Percentiles rank a stretch among this genome's conserved stretches.
These are phyloP conservation scores for Bovichtus diacanthus DNA, from an alignment of 2,797 vertebrate genomes.

Conservation along the genomic window DNA sequence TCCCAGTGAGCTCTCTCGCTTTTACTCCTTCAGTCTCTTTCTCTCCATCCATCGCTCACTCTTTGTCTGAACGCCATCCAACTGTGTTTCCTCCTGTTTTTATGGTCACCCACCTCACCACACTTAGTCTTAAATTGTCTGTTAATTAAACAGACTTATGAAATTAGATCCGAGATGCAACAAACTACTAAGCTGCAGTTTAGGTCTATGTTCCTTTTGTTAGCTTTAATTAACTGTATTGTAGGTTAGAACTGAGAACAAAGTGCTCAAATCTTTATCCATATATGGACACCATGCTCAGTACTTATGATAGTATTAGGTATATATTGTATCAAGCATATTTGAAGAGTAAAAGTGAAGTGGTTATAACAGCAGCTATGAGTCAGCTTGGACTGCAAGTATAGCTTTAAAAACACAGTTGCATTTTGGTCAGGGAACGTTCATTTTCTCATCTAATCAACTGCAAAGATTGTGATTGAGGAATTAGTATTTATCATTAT, in stretches of 20 bases:
- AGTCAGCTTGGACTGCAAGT: not conserved
- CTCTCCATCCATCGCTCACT: slow-evolving; percentile 7
- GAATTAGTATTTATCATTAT: not conserved
- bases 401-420: not conserved
- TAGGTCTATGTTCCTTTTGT: not conserved
- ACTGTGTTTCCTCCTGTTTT: slow-evolving; percentile 1
- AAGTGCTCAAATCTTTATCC: not conserved
- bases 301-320: no score
- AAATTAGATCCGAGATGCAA: slow-evolving; percentile 1
- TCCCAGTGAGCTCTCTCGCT: slow-evolving; percentile 43
- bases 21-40: slow-evolving; percentile 15
- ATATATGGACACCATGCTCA: not conserved
- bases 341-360: not conserved
- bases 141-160: not conserved
- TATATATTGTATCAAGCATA: no score
- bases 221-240: slow-evolving; percentile 1
- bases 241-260: not conserved
- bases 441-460: not conserved
- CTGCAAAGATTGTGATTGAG: not conserved
- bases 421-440: not conserved
- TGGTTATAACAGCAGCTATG: not conserved
- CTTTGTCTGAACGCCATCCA: slow-evolving; percentile 23
- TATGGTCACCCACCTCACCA: not conserved
- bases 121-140: not conserved
- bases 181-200: not conserved